Evolutionary conservation across 1,140 invertebrate species (phyloP).

Genomic region (Rhagoletis pomonella): DNA sequence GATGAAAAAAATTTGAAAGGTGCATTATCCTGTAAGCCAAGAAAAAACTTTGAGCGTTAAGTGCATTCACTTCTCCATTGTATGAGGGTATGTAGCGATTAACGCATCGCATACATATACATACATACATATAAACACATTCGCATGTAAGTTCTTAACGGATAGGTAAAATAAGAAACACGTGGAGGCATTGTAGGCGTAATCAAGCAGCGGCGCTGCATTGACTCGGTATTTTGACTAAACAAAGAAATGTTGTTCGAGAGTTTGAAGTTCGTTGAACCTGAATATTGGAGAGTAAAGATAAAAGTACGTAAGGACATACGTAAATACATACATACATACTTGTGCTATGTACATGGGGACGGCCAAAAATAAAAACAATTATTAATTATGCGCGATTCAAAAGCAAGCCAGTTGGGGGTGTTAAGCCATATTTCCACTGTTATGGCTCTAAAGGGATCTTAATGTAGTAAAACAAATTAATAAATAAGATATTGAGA

Average conservation of each 20-base stretch:
- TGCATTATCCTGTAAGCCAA: conserved; percentile 35
- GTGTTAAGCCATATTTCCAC: not conserved
- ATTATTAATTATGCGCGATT: no score
- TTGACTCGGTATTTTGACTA: not conserved
- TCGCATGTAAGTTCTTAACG: not conserved
- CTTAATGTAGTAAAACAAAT: no score
- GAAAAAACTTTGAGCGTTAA: conserved; percentile 15
- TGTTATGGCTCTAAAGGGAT: no score
- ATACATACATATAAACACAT: not conserved
- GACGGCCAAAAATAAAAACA: no score
- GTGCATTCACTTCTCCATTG: conserved; percentile 43
- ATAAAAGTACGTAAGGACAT: no score
- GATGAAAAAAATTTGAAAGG: conserved; percentile 6
- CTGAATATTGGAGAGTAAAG: not conserved
- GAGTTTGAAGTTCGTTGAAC: conserved; percentile 40
- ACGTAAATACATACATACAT: no score
- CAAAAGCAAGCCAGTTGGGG: no score
- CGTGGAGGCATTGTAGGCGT: conserved; percentile 41
- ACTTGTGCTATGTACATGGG: no score
- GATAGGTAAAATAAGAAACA: conserved; percentile 34
- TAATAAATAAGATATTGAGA: no score
- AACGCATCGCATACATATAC: conserved; percentile 8
- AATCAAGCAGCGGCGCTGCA: conserved; percentile 41
- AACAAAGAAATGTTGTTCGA: not conserved
- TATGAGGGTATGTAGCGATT: conserved; percentile 10